Percentiles rank a stretch among this genome's conserved stretches.
Evolutionary conservation across 2,888 invertebrate genomes (phyloP).

Genomic region (Dicranocentrus wangi): DNA sequence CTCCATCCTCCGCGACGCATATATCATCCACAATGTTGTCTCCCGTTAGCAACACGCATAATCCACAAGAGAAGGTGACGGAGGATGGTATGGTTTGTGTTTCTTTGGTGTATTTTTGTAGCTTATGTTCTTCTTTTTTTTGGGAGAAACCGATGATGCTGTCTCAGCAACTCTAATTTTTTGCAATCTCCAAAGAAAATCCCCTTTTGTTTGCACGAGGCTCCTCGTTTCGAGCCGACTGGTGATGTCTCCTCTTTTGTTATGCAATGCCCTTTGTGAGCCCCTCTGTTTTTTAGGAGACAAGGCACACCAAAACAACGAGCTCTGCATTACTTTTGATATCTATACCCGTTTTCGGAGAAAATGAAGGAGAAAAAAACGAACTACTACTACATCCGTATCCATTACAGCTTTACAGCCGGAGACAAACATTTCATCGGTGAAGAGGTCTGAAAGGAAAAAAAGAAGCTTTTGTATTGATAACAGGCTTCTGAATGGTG

Average conservation of each 20-base stretch:
- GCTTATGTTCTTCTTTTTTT: background rate
- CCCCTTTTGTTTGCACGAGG: conserved; percentile 12
- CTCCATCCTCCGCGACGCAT: no score
- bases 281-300: conserved; percentile 9
- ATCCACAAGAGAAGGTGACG: no score
- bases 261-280: background rate
- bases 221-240: no score
- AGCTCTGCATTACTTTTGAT: background rate
- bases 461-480: background rate
- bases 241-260: conserved; percentile 3
- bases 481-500: background rate
- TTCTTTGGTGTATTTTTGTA: no score
- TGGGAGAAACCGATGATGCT: conserved; percentile 12
- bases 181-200: conserved; percentile 30
- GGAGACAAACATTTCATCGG: conserved; percentile 30
- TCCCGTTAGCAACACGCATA: no score
- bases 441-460: conserved; percentile 2
- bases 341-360: conserved; percentile 1
- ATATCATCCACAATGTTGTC: no score
- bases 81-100: no score
- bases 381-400: background rate
- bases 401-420: conserved; percentile 20
- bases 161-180: conserved; percentile 43
- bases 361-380: background rate
- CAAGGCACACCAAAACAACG: conserved; percentile 3